Percentiles rank a stretch among this genome's conserved stretches.
phyloP scores from a whole-genome alignment of 2,888 invertebrate genomes.

The Chesias legatella region DNA sequence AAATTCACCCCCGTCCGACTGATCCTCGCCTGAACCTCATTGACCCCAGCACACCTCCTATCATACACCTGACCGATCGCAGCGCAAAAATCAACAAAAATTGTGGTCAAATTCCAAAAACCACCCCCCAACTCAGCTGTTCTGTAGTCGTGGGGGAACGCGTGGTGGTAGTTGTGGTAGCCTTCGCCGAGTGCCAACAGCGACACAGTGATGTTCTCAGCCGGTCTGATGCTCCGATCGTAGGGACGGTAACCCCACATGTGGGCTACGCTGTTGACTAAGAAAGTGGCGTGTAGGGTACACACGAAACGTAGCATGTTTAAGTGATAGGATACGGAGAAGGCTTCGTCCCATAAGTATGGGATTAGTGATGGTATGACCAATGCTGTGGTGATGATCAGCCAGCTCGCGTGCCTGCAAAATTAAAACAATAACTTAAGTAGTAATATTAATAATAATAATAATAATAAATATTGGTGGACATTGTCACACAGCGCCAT shows the following conservation, averaged over 20 bases:
- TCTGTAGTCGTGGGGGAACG: slow-evolving; percentile 46
- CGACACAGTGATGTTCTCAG: slow-evolving; percentile 30
- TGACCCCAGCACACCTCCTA: slow-evolving; percentile 10
- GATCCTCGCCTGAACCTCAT: slow-evolving; percentile 10
- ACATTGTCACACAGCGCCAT: too few species aligned
- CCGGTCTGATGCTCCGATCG: slow-evolving; percentile 47
- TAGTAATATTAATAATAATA: too few species aligned
- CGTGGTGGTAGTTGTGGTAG: slow-evolving; percentile 51
- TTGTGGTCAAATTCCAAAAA: slow-evolving; percentile 27
- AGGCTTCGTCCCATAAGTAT: slow-evolving; percentile 15
- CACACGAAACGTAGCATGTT: slow-evolving; percentile 15
- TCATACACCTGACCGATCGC: slow-evolving; percentile 32
- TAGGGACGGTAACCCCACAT: slow-evolving; percentile 64
- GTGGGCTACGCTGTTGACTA: slow-evolving; percentile 83
- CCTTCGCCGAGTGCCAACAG: slow-evolving; percentile 40
- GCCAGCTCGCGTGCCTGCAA: slow-evolving; percentile 1
- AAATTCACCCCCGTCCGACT: slow-evolving; percentile 6
- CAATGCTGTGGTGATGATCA: slow-evolving; percentile 1
- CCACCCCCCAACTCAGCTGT: slow-evolving; percentile 39
- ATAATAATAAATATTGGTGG: too few species aligned
- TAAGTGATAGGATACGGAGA: slow-evolving; percentile 16
- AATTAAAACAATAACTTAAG: too few species aligned
- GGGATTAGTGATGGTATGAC: slow-evolving; percentile 15
- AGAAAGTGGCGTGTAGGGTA: slow-evolving; percentile 49
- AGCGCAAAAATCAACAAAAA: slow-evolving; percentile 29